These are phyloP conservation scores for Furcifer pardalis DNA, from an alignment of 2,797 vertebrate species.

Conservation along the genomic window DNA sequence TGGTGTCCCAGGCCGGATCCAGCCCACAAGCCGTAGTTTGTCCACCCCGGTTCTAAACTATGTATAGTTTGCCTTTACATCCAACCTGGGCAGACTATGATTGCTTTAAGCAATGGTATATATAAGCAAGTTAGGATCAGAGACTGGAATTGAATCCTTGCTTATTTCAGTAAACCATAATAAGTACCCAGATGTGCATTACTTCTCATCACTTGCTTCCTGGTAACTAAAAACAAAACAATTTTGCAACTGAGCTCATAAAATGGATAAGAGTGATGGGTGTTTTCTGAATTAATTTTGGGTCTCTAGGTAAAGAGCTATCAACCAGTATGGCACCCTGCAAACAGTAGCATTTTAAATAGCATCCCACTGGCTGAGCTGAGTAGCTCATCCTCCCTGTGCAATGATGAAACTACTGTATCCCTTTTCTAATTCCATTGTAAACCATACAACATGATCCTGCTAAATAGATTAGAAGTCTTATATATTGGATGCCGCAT, in stretches of 20 bases:
- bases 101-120: neutral
- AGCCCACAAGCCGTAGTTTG: too few species aligned
- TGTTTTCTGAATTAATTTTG: slow-evolving; percentile 43
- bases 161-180: neutral
- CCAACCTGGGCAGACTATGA: neutral
- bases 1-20: too few species aligned
- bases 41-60: too few species aligned
- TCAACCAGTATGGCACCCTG: neutral
- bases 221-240: slow-evolving; percentile 17
- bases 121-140: neutral
- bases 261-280: neutral
- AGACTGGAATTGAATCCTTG: neutral
- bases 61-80: neutral
- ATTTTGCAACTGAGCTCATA: neutral
- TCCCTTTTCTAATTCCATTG: slow-evolving; percentile 74
- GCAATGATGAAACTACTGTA: slow-evolving; percentile 46
- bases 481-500: slow-evolving; percentile 49
- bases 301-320: neutral
- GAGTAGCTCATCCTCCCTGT: slow-evolving; percentile 16
- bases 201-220: neutral
- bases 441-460: slow-evolving; percentile 64
- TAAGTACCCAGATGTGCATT: neutral
- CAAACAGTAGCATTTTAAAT: neutral
- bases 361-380: neutral
- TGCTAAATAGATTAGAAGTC: slow-evolving; percentile 76